Conservation (phyloP, 2,797 vertebrate genomes). For the Mormyrus hasselquistii region DNA sequence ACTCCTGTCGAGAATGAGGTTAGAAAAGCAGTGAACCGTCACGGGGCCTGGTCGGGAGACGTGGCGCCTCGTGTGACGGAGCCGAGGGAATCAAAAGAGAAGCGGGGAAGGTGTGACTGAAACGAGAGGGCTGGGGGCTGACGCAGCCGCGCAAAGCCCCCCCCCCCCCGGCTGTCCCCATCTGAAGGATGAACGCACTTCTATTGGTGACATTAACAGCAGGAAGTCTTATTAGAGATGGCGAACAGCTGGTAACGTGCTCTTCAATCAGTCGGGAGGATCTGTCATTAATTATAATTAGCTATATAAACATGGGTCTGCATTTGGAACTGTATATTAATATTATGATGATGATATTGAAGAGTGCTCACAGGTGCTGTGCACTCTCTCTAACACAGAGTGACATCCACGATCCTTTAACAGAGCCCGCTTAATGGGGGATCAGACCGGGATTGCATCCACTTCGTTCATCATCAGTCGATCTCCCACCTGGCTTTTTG, state of each 20-base stretch:
- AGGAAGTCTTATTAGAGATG: not conserved
- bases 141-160: not conserved
- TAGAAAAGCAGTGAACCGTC: constrained; percentile 28
- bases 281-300: not conserved
- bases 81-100: not conserved
- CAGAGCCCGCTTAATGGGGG: not conserved
- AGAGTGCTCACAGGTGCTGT: not conserved
- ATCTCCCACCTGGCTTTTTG: not conserved
- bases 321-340: not conserved
- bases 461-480: not conserved
- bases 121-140: not conserved
- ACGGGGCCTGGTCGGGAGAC: not conserved
- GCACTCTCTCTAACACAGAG: not conserved
- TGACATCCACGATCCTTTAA: not conserved
- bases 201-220: not conserved
- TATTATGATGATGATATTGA: not conserved
- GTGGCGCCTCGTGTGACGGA: not conserved
- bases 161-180: not conserved
- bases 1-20: constrained; percentile 32
- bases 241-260: not conserved
- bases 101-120: not conserved
- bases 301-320: not conserved
- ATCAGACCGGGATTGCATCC: not conserved
- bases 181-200: not conserved
- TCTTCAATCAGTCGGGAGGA: not conserved